phyloP scores from a whole-genome alignment of 2,113 vertebrate species.

The Rhinoderma darwinii region DNA sequence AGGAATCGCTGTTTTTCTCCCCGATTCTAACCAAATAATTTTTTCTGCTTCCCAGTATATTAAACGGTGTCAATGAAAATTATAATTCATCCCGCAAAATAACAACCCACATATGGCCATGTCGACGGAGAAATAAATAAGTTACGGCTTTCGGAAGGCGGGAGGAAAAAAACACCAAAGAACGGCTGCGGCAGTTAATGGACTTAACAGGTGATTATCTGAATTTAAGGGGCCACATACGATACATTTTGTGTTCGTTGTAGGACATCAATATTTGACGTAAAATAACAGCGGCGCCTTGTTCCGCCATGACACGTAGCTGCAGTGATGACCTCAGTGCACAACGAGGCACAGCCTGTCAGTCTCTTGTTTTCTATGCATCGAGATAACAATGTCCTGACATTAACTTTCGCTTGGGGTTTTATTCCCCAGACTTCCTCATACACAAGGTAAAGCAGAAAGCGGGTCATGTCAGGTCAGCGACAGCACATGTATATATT shows the following conservation, averaged over 20 bases:
- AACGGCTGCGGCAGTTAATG: no score
- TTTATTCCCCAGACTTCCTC: slow-evolving; percentile 40
- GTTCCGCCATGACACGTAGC: background rate
- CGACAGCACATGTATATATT: background rate
- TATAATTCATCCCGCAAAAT: no score
- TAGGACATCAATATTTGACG: background rate
- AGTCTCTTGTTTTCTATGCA: background rate
- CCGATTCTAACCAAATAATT: no score
- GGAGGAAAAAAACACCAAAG: no score
- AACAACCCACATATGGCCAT: no score
- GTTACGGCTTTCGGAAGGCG: no score
- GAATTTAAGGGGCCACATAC: no score
- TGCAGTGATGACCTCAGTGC: background rate
- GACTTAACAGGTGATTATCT: no score
- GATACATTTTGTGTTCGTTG: background rate
- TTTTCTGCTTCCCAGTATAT: no score
- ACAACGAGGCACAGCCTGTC: background rate
- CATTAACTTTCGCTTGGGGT: background rate
- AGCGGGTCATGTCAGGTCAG: slow-evolving; percentile 10
- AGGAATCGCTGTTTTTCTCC: no score
- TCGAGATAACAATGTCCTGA: slow-evolving; percentile 7
- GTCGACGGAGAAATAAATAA: no score
- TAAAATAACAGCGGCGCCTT: background rate
- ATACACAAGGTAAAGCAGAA: slow-evolving; percentile 36
- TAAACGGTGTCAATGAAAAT: no score